A percentile compares a stretch with the other conserved stretches of the same genome.
These are phyloP conservation scores for Rhodeus uyekii DNA, from an alignment of 2,797 vertebrate species.

Conservation along the genomic window DNA sequence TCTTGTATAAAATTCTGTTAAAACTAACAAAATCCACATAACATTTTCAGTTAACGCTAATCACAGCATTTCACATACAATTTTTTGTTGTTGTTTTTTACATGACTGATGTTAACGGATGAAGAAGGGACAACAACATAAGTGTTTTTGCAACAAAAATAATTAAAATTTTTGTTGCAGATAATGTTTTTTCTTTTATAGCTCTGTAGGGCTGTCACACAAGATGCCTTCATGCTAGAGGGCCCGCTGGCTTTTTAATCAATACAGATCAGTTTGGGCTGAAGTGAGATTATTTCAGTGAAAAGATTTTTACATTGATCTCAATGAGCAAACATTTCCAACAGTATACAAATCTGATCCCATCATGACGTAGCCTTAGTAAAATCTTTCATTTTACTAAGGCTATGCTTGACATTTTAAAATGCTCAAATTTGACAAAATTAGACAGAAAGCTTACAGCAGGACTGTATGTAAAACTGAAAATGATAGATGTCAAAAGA, in stretches of 20 bases:
- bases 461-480: conserved; percentile 6
- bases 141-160: background rate
- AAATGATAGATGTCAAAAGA: background rate
- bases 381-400: background rate
- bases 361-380: background rate
- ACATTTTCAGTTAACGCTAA: too few relatives aligned
- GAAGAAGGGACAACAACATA: background rate
- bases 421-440: background rate
- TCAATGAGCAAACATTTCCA: conserved; percentile 27
- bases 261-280: conserved; percentile 3
- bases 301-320: conserved; percentile 28
- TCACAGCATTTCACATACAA: background rate
- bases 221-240: background rate
- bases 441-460: background rate
- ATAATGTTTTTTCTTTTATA: background rate
- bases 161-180: too few relatives aligned
- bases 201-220: background rate
- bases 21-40: too few relatives aligned
- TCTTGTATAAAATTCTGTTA: background rate
- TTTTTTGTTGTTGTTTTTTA: background rate
- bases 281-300: background rate
- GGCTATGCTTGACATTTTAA: background rate
- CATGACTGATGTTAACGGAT: background rate
- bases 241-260: conserved; percentile 16
- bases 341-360: background rate